Percentiles rank a stretch among this genome's conserved stretches.
Conservation (phyloP, 2,113 vertebrate genomes). For the Trichechus manatus region DNA sequence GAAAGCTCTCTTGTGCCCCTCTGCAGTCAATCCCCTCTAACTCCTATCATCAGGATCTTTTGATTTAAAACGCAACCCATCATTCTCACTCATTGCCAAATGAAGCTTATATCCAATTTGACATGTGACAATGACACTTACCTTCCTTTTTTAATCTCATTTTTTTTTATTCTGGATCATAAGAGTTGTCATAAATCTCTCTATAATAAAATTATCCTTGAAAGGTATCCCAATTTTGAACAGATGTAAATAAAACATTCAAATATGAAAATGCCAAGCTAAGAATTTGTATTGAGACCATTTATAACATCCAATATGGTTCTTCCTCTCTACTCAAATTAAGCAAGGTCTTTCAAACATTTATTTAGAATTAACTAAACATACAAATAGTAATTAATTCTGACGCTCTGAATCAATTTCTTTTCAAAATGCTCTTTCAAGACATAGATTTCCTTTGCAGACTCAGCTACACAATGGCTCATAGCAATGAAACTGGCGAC, state of each 20-base stretch:
- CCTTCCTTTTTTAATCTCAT: conserved; percentile 1
- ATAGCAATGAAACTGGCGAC: conserved; percentile 29
- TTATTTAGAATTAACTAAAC: conserved; percentile 67
- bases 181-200: conserved; percentile 57
- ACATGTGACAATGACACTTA: neutral
- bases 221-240: conserved; percentile 62
- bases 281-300: conserved; percentile 36
- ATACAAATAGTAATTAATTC: conserved; percentile 63
- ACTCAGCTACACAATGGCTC: neutral
- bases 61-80: conserved; percentile 14
- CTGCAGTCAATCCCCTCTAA: neutral
- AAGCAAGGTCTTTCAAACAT: conserved; percentile 59
- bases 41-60: neutral
- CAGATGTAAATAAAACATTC: conserved; percentile 77
- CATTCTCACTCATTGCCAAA: conserved; percentile 37
- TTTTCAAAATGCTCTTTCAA: conserved; percentile 52
- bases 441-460: conserved; percentile 51
- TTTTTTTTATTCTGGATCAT: conserved; percentile 34
- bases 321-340: conserved; percentile 5
- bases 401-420: neutral
- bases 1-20: neutral
- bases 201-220: conserved; percentile 71
- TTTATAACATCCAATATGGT: neutral
- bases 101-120: neutral
- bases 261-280: conserved; percentile 73